phyloP scores from a whole-genome alignment of 1,140 invertebrate genomes.

The Akabosia matsudoensis region DNA sequence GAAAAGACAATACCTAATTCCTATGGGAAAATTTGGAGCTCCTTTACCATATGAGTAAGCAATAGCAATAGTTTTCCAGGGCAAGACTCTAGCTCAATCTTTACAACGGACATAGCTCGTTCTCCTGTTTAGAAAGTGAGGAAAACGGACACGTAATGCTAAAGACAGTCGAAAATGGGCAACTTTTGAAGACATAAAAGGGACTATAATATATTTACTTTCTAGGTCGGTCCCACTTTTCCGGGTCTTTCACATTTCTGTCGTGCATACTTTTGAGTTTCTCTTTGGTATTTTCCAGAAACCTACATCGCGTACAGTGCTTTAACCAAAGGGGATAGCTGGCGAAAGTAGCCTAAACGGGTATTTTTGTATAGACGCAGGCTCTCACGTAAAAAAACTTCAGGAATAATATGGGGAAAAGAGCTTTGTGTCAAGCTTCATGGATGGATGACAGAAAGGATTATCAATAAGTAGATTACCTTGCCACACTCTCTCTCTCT shows the following conservation, averaged over 20 bases:
- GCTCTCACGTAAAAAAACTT: too few species aligned
- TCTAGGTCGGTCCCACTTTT: conserved; percentile 18
- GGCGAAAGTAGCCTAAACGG: too few species aligned
- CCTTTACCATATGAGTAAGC: neutral
- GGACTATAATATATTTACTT: neutral
- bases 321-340: neutral
- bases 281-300: too few species aligned
- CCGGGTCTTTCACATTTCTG: neutral
- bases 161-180: neutral
- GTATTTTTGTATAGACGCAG: too few species aligned
- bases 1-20: conserved; percentile 18
- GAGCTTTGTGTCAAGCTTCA: conserved; percentile 23
- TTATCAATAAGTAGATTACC: conserved; percentile 40
- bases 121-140: neutral
- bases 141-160: too few species aligned
- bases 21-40: neutral
- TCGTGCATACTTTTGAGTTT: too few species aligned
- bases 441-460: conserved; percentile 37
- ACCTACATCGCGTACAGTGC: too few species aligned
- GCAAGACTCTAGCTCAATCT: too few species aligned
- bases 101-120: too few species aligned
- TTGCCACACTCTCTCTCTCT: too few species aligned
- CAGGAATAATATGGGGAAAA: neutral
- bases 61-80: neutral
- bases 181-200: neutral